Evolutionary conservation across 2,113 vertebrate genomes (phyloP).

Genomic region (Boleophthalmus pectinirostris): DNA sequence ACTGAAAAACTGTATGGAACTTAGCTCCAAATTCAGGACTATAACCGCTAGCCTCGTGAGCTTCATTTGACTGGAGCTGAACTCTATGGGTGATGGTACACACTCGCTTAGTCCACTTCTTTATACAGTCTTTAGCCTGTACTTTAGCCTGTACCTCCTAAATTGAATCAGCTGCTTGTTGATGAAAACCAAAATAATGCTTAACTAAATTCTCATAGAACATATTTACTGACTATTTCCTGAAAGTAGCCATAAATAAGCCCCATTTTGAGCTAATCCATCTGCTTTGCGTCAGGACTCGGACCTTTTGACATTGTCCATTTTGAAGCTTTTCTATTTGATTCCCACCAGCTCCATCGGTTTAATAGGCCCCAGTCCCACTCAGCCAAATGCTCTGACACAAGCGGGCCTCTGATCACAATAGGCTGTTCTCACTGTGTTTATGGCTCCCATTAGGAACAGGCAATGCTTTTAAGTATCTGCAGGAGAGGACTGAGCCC

Average conservation of each 20-base stretch:
- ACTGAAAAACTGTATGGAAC: too few relatives aligned
- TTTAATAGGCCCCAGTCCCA: slow-evolving; percentile 46
- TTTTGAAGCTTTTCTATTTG: slow-evolving; percentile 61
- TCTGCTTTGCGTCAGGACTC: slow-evolving; percentile 34
- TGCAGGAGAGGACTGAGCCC: slow-evolving; percentile 67
- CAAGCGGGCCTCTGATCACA: slow-evolving; percentile 63
- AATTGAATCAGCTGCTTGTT: too few relatives aligned
- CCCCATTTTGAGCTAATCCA: slow-evolving; percentile 19
- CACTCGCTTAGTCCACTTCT: too few relatives aligned
- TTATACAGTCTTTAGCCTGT: too few relatives aligned
- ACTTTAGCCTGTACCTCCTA: too few relatives aligned
- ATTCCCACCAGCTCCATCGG: slow-evolving; percentile 46
- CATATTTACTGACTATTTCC: neutral
- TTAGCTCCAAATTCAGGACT: too few relatives aligned
- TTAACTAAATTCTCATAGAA: too few relatives aligned
- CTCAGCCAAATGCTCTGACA: slow-evolving; percentile 63
- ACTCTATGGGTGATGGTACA: too few relatives aligned
- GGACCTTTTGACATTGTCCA: slow-evolving; percentile 39
- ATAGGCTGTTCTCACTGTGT: slow-evolving; percentile 61
- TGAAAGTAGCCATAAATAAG: neutral
- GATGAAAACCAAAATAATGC: too few relatives aligned
- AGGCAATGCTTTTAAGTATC: slow-evolving; percentile 70
- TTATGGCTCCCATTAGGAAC: slow-evolving; percentile 68
- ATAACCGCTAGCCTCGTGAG: too few relatives aligned
- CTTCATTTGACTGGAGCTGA: too few relatives aligned